These are phyloP conservation scores for Cyrtodaria siliqua DNA, from an alignment of 2,888 invertebrate species.

Conservation along the genomic window DNA sequence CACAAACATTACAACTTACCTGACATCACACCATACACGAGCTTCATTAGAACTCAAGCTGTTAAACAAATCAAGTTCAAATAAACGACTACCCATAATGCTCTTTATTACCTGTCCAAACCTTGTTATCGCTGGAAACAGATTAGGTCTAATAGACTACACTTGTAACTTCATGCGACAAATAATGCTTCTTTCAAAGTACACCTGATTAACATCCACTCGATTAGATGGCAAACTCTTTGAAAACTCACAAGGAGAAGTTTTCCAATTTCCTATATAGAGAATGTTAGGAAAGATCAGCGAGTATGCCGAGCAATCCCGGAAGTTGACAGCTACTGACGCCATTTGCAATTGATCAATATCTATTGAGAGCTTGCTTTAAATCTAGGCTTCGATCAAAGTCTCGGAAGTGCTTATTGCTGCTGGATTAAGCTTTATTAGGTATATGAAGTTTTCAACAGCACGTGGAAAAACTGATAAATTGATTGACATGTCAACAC, in stretches of 20 bases:
- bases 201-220: slow-evolving; percentile 49
- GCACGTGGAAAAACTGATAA: slow-evolving; percentile 18
- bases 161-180: slow-evolving; percentile 60
- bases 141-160: slow-evolving; percentile 51
- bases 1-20: slow-evolving; percentile 6
- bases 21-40: slow-evolving; percentile 21
- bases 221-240: slow-evolving; percentile 53
- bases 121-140: slow-evolving; percentile 30
- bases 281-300: slow-evolving; percentile 52
- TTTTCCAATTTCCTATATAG: slow-evolving; percentile 64
- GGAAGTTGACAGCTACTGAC: slow-evolving; percentile 57
- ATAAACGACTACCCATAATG: slow-evolving; percentile 57
- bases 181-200: slow-evolving; percentile 60
- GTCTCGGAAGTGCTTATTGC: slow-evolving; percentile 66
- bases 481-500: slow-evolving; percentile 30
- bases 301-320: slow-evolving; percentile 55
- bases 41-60: slow-evolving; percentile 53
- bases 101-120: slow-evolving; percentile 44
- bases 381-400: slow-evolving; percentile 58
- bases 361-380: slow-evolving; percentile 57
- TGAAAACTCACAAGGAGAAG: slow-evolving; percentile 55
- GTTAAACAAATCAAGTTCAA: slow-evolving; percentile 60
- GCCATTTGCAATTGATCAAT: slow-evolving; percentile 65
- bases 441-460: slow-evolving; percentile 22
- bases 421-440: slow-evolving; percentile 61